These are phyloP conservation scores for Typhlichthys eigenmanni DNA, from an alignment of 2,797 vertebrate species.

Conservation along the genomic window DNA sequence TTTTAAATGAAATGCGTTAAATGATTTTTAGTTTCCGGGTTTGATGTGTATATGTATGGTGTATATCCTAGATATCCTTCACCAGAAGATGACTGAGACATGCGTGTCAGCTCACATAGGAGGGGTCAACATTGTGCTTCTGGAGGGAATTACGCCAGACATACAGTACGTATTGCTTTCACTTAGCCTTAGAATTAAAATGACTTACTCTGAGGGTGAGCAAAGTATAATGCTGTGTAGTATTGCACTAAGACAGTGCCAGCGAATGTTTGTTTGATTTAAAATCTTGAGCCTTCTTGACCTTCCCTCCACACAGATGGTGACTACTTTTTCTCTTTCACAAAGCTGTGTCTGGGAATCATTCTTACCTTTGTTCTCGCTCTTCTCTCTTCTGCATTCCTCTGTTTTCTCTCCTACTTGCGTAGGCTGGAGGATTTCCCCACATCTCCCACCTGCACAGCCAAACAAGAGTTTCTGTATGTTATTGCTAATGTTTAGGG, in stretches of 20 bases:
- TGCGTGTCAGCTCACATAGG: constrained; percentile 97
- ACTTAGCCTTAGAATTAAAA: no score
- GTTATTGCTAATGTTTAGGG: constrained; percentile 73
- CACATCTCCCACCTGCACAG: constrained; percentile 99
- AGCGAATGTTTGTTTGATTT: no score
- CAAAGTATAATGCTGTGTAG: no score
- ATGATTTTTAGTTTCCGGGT: no score
- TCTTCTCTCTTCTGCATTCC: constrained; percentile 46
- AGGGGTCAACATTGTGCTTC: constrained; percentile 94
- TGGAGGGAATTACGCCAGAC: constrained; percentile 96
- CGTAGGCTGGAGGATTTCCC: constrained; percentile 99
- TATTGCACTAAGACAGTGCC: no score
- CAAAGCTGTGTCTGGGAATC: no score
- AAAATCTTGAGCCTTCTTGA: no score
- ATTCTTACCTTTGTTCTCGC: constrained; percentile 42
- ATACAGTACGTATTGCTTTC: constrained; percentile 89
- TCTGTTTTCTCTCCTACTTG: constrained; percentile 72
- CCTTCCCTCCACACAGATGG: no score
- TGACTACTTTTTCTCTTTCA: no score
- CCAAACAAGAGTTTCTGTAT: constrained; percentile 99
- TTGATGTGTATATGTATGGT: background rate
- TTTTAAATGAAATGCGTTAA: no score
- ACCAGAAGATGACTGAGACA: constrained; percentile 98
- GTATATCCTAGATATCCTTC: constrained; percentile 85
- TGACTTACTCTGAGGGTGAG: no score